phyloP scores from a whole-genome alignment of 2,888 invertebrate genomes.

The Cantharis nigra region DNA sequence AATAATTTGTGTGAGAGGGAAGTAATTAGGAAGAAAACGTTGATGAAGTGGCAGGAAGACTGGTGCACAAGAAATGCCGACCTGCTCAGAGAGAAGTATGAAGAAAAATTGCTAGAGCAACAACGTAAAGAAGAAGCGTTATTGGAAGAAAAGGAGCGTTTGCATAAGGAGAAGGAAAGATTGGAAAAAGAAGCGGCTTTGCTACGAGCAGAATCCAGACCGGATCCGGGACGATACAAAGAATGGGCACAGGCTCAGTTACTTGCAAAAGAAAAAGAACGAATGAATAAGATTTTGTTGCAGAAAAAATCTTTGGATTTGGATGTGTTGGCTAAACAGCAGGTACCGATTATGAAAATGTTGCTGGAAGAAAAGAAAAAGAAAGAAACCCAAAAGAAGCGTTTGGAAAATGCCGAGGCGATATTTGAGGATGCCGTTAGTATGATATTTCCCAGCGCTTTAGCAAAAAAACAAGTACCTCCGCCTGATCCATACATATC shows the following conservation, averaged over 20 bases:
- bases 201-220: slow-evolving; percentile 16
- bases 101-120: slow-evolving; percentile 49
- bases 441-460: slow-evolving; percentile 65
- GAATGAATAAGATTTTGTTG: slow-evolving; percentile 67
- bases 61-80: slow-evolving; percentile 60
- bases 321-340: slow-evolving; percentile 63
- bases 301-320: slow-evolving; percentile 67
- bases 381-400: slow-evolving; percentile 61
- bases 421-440: slow-evolving; percentile 71
- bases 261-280: slow-evolving; percentile 67
- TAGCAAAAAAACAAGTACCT: slow-evolving; percentile 56
- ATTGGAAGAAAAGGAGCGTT: slow-evolving; percentile 58
- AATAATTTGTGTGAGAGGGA: slow-evolving; percentile 60
- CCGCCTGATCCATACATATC: slow-evolving; percentile 52
- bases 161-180: slow-evolving; percentile 40
- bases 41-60: slow-evolving; percentile 64
- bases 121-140: slow-evolving; percentile 47
- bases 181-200: slow-evolving; percentile 33
- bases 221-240: slow-evolving; percentile 36
- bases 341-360: slow-evolving; percentile 64
- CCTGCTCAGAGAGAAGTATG: slow-evolving; percentile 47
- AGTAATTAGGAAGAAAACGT: slow-evolving; percentile 58
- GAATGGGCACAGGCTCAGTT: slow-evolving; percentile 60
- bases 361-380: slow-evolving; percentile 63
- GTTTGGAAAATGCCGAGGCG: slow-evolving; percentile 62